Base-by-base conservation (phyloP, 2,113 vertebrate species). In the Malurus cyaneus region DNA sequence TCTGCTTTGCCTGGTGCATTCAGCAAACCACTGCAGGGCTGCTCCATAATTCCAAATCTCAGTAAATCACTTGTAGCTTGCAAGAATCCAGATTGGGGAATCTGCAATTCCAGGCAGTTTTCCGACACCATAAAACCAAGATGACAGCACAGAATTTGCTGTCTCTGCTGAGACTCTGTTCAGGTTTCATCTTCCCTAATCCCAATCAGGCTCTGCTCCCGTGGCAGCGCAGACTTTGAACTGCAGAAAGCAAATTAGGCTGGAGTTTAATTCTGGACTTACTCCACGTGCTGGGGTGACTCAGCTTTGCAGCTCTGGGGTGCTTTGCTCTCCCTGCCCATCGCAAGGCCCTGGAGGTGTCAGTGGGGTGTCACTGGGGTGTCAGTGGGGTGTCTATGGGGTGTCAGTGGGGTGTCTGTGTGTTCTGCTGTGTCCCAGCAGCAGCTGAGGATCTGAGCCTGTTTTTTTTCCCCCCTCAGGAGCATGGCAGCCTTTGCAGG, bases 401-500 rank as follows among this genome's bases (percentile, higher is more conserved):
- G 39, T 39, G 39, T 39, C 39, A 39, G 10, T 39, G 39, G 39
- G 39, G 39, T 39, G 39, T 39, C 10, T 39, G 39, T 39, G 39
- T 39, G 39, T 39, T 39, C 39, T 39, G 39, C 11, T 39, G 39
- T 39, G 39, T 39, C 39, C 39, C 84, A 44, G 31, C 16, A 34
- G 34, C 19, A 65, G 69, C 42, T 91, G 86, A 46, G 89, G 50
- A 34, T 11, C 16, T 67, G 14, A 74, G 39, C 65, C 54, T 26
- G 39, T 39, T 39, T 39, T 39, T 39, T 59, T 57, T 14, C 10
- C 53, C 59, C 60, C 2, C 82, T 25, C 97, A 99, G 99, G 99
- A 99, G 99, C 97, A 99, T 99, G 99, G 99, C 99, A 44, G 99
- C 99, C 28, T 99, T 99, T 95, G 99, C 99, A 56, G 99, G 99